Evolutionary conservation across 2,888 invertebrate genomes (phyloP), one percentile per base, ranked within the genome.

Genomic region (Tipula helvola): DNA sequence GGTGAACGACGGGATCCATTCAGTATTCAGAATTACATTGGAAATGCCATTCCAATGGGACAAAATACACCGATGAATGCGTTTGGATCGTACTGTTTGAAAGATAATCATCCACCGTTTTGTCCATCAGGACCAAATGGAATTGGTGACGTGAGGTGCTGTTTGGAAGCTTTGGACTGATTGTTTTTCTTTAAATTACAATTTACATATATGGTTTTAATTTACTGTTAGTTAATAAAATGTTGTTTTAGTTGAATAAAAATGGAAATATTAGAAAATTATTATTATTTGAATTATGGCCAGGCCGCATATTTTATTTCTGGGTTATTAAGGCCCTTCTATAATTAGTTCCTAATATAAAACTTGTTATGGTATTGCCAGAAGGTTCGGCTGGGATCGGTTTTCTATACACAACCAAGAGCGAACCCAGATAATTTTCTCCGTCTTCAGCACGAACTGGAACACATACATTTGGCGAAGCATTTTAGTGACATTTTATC

Each of bases 41-140:
- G 93, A 88, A 90, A 94, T 90, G 91, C 93, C 89, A 93, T 96
- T 88, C 90, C 93, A 4, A 93, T 96, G 90, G 96, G 96, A 0
- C 95, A 96, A 89, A 93, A 93, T 86, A 95, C 96, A 12, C 96
- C 96, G 10, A 92, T 93, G 91, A 93, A 93, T 1, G 94, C 95
- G 4, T 92, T 93, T 28, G 96, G 96, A 1, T 95, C 95, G 0
- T 96, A 94, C 90, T 96, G 96, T 89, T 90, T 95, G 8, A 93
- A 94, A 87, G 93, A 94, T 88, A 92, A 92, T 88, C 91, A 93
- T 85, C 93, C 95, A 0, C 96, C 96, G 0, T 96, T 95, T 91
- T 96, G 96, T 89, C 95, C 96, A 0, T 91, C 91, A 39, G 87
- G 88, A 92, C 90, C 71, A 18, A 92, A 92, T 47, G 93, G 91